phyloP scores from a whole-genome alignment of 2,797 vertebrate genomes.

The Thripadectes ignobilis region DNA sequence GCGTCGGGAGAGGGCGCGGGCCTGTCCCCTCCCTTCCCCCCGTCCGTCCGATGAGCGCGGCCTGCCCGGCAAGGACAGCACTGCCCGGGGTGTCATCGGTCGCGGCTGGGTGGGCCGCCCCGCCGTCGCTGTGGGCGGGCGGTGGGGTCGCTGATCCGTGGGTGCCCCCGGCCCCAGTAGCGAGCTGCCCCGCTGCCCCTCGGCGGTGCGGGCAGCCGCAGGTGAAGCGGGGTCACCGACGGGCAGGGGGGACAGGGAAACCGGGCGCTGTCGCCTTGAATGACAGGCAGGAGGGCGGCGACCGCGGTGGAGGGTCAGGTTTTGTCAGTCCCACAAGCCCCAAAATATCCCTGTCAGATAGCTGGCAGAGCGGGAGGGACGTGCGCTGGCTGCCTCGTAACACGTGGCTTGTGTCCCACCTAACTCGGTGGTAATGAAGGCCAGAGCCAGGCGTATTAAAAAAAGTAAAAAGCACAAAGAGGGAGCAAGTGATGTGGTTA shows the following conservation, averaged over 20 bases:
- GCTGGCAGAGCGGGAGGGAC: not conserved
- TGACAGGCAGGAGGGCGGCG: not conserved
- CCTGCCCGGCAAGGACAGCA: rapidly evolving
- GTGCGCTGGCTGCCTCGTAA: not conserved
- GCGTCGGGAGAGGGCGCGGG: no score
- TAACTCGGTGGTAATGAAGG: rapidly evolving
- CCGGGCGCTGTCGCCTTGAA: not conserved
- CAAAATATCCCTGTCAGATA: rapidly evolving
- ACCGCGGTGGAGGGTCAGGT: not conserved
- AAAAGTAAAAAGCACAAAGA: not conserved
- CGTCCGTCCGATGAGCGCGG: rapidly evolving
- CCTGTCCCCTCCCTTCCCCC: no score
- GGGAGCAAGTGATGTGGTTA: not conserved
- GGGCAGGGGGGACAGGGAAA: not conserved
- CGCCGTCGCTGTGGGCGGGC: no score
- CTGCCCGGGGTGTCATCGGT: not conserved
- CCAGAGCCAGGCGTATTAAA: not conserved
- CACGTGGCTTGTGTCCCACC: not conserved
- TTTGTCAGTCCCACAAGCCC: not conserved
- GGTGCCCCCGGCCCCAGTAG: not conserved
- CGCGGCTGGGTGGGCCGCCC: not conserved
- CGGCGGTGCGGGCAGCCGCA: no score
- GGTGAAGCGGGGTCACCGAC: not conserved
- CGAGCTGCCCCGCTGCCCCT: not conserved
- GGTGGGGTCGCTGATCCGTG: not conserved